Conservation (phyloP, 2,797 vertebrate species). For the Bradypus variegatus region DNA sequence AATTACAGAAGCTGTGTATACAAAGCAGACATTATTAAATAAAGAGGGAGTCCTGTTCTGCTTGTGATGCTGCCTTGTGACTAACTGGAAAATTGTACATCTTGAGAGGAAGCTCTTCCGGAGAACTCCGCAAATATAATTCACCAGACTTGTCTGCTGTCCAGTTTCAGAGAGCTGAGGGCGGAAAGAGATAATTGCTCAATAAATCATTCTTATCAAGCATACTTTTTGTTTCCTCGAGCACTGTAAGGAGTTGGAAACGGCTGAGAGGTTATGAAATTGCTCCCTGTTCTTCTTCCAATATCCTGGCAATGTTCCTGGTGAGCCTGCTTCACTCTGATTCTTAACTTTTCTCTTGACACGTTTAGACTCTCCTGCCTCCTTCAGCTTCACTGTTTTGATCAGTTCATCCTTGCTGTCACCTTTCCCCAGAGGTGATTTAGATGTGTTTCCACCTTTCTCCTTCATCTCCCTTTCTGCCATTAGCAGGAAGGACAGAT, state of each 20-base stretch:
- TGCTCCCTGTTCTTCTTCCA: not conserved
- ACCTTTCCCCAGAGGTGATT: not conserved
- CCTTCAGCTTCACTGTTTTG: not conserved
- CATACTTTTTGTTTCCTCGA: conserved; percentile 48
- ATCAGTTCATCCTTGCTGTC: not conserved
- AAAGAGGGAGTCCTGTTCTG: not conserved
- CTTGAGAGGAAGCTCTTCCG: conserved; percentile 1
- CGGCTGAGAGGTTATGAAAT: conserved; percentile 17
- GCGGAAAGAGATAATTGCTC: conserved; percentile 48
- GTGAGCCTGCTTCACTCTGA: not conserved
- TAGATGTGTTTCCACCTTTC: not conserved
- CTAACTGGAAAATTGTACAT: not conserved
- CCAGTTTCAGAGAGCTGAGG: conserved; percentile 35
- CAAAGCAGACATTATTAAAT: not conserved
- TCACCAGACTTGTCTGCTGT: conserved; percentile 34
- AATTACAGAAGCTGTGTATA: not conserved
- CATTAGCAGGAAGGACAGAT: not conserved
- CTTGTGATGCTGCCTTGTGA: not conserved
- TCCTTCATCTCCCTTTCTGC: not conserved
- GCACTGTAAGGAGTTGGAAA: conserved; percentile 30
- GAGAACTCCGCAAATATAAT: conserved; percentile 36
- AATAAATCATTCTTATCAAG: conserved; percentile 49
- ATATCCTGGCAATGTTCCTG: not conserved
- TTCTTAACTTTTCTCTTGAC: not conserved
- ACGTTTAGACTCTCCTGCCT: not conserved